phyloP scores from a whole-genome alignment of 2,113 vertebrate species.

The Zosterops japonicus region DNA sequence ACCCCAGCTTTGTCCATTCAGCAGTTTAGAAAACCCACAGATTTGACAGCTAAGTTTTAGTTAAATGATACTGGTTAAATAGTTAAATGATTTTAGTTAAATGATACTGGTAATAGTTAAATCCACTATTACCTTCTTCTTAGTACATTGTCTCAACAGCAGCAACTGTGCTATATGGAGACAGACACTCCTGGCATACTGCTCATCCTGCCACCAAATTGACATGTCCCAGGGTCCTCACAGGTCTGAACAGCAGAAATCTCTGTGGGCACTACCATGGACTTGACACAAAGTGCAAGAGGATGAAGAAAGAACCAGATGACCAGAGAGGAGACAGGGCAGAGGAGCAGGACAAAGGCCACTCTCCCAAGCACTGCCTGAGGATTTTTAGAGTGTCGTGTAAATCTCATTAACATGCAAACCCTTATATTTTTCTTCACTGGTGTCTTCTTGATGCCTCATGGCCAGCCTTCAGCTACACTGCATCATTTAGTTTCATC shows the following conservation, averaged over 20 bases:
- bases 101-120: neutral
- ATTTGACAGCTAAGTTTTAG: neutral
- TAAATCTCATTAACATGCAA: neutral
- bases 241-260: neutral
- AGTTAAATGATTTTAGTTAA: neutral
- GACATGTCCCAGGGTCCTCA: accelerated
- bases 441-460: neutral
- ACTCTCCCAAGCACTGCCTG: neutral
- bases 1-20: neutral
- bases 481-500: neutral
- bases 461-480: neutral
- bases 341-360: neutral
- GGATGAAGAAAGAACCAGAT: neutral
- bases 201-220: neutral
- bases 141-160: neutral
- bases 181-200: neutral
- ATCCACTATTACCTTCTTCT: neutral
- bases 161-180: neutral
- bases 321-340: neutral
- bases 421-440: neutral
- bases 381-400: neutral
- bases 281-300: neutral
- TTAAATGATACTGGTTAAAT: neutral
- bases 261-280: neutral
- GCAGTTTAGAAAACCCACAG: neutral